Evolutionary conservation across 1,140 invertebrate genomes (phyloP), one percentile per base, ranked within the genome.

Genomic region (Gryon sp.): DNA sequence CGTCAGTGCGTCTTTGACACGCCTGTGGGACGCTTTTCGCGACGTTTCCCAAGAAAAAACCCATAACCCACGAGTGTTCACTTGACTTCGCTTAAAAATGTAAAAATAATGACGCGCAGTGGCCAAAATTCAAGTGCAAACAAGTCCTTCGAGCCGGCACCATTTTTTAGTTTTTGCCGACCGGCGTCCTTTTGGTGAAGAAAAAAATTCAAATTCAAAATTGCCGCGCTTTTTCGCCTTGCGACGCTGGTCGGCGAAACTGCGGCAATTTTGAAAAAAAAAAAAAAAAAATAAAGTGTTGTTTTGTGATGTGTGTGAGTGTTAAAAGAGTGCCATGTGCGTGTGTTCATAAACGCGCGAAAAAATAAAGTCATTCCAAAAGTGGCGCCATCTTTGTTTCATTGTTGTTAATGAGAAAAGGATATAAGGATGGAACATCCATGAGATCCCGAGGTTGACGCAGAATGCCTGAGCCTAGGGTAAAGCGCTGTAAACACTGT

Each of bases 391-490:
- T n/a, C n/a, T n/a, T n/a, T n/a, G n/a, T n/a, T n/a, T n/a, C n/a
- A n/a, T n/a, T n/a, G n/a, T n/a, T n/a, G n/a, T n/a, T n/a, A n/a
- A n/a, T n/a, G n/a, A n/a, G n/a, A n/a, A n/a, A n/a, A 66, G 55
- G 52, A 59, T 26, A 41, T 77, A 77, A 83, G 83, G 86, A 89
- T 88, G 87, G 87, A 85, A 87, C 84, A 87, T 82, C 86, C 87
- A 83, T 88, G 85, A 89, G 81, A 78, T 83, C 79, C 84, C 84
- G 84, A 87, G 86, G 87, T 86, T 83, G 84, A 83, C 87, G 79
- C 87, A 89, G 87, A 89, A 88, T 89, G 88, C 88, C 88, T 89
- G 88, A 89, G 84, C 88, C 88, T 77, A 89, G 87, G 85, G 87
- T 87, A 76, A 89, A 89, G 84, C 88, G 88, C 85, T 89, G 88